These are phyloP conservation scores for Amaurobius ferox DNA, from an alignment of 2,888 invertebrate species.

Conservation along the genomic window DNA sequence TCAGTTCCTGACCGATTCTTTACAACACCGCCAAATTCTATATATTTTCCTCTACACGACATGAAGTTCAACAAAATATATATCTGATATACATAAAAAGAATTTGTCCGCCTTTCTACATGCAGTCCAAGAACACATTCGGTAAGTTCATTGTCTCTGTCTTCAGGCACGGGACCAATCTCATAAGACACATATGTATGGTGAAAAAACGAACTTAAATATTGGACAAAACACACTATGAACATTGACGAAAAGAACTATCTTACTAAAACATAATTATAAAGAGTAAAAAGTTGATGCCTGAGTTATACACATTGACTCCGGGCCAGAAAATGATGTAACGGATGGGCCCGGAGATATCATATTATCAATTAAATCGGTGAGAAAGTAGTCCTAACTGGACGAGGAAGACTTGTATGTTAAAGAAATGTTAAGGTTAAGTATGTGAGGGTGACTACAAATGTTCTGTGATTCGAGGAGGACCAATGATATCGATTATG, in stretches of 20 bases:
- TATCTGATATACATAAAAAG: conserved; percentile 26
- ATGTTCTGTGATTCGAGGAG: not conserved
- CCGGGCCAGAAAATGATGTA: not conserved
- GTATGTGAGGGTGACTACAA: not conserved
- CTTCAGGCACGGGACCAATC: not conserved
- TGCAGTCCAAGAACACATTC: not conserved
- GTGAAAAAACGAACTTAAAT: not conserved
- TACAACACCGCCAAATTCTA: not conserved
- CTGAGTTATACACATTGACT: conserved; percentile 32
- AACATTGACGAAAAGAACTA: conserved; percentile 7
- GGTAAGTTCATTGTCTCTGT: not conserved
- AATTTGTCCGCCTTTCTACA: not conserved
- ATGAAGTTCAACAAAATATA: conserved; percentile 19
- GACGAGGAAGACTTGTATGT: conserved; percentile 19
- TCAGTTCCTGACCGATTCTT: not conserved
- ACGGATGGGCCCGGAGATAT: no score
- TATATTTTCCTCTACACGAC: not conserved
- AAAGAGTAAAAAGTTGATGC: conserved; percentile 60
- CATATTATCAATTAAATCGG: not conserved
- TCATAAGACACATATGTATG: conserved; percentile 18
- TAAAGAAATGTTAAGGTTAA: conserved; percentile 23
- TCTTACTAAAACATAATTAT: conserved; percentile 23
- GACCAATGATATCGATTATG: not conserved
- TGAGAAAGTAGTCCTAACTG: conserved; percentile 12
- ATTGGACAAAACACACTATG: conserved; percentile 20